Base-by-base conservation (phyloP, 2,888 invertebrate genomes). In the Hetaerina titia region DNA sequence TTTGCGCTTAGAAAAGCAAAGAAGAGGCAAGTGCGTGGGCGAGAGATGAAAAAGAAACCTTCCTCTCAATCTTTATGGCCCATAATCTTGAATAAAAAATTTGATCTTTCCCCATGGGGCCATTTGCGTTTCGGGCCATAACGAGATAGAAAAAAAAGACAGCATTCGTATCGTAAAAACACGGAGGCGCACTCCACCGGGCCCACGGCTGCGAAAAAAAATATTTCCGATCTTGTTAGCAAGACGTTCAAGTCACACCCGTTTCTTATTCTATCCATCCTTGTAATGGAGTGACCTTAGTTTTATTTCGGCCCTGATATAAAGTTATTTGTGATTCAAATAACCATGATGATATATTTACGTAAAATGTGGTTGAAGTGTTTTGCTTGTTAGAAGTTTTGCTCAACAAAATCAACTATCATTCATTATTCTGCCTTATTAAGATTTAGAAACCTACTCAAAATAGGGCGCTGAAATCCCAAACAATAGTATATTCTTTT, bases 11-110 rank as follows among this genome's bases (percentile, higher is more conserved):
- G n/a, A 13, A n/a, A 60, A 60, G 74, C 8, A 25, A n/a, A 25
- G 74, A 25, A 1, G 5, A 8, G 7, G 8, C 9, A 25, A 8
- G 74, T 13, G 74, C 31, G 81, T 31, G 81, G 81, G 81, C 31
- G 81, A 25, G 11, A 11, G 13, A 31, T 81, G 81, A 11, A 9
- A 81, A 81, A 81, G 31, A 81, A 81, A 22, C 31, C 31, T 17
- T 22, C 69, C 31, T 81, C 81, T 25, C 81, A 31, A 31, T 81
- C 81, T 81, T 81, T 81, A 81, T 81, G 81, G 81, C 22, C 81
- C 31, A 22, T 81, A n/a, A 81, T 81, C 81, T 81, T 6, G 81
- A 15, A 9, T 13, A 19, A 74, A n/a, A 74, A 74, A 74, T 7
- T n/a, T 17, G 11, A 31, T 81, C 11, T 81, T n/a, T 9, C 2